phyloP scores from a whole-genome alignment of 2,888 invertebrate species.

The Drosophila demipolita region DNA sequence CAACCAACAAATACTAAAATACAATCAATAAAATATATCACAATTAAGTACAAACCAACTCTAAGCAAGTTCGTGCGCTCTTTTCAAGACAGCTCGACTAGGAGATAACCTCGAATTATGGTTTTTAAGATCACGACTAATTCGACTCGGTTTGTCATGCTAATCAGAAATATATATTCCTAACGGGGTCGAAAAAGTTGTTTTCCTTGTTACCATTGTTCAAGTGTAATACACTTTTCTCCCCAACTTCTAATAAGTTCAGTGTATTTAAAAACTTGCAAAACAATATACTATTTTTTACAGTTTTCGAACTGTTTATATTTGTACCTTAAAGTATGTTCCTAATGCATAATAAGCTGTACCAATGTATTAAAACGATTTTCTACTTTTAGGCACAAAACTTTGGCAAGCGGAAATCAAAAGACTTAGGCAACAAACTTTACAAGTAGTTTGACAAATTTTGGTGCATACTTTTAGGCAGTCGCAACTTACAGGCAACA shows the following conservation, averaged over 20 bases:
- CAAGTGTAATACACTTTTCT: background rate
- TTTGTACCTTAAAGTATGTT: constrained; percentile 12
- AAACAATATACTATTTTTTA: background rate
- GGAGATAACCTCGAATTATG: background rate
- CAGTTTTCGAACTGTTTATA: background rate
- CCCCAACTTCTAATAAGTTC: background rate
- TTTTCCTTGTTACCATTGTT: background rate
- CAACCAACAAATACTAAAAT: background rate
- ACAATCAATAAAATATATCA: background rate
- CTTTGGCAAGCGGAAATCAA: constrained; percentile 16
- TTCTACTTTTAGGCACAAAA: constrained; percentile 34
- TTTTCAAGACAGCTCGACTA: background rate
- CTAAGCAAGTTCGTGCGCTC: background rate
- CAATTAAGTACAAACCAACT: background rate
- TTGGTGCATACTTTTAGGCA: constrained; percentile 44
- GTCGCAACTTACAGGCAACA: background rate
- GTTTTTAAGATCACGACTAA: background rate
- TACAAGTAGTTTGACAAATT: background rate
- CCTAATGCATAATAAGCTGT: too few relatives aligned
- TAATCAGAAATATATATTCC: background rate
- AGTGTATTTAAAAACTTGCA: background rate
- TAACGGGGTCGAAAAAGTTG: too few relatives aligned
- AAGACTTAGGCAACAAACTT: constrained; percentile 65
- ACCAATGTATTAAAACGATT: background rate
- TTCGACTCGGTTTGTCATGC: background rate